These are phyloP conservation scores for Rhamnusium bicolor DNA, from an alignment of 2,888 invertebrate species.

Conservation along the genomic window DNA sequence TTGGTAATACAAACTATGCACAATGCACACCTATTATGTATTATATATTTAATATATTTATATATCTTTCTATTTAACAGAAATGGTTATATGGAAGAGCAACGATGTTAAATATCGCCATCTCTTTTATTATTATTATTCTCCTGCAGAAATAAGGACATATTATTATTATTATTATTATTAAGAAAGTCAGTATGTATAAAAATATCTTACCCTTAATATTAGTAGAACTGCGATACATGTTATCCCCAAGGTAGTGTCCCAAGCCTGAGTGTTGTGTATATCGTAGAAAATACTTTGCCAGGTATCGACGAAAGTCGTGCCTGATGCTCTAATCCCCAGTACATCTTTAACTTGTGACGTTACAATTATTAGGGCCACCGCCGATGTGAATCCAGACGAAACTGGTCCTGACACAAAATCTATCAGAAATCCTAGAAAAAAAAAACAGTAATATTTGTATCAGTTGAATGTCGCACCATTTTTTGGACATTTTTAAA, in stretches of 20 bases:
- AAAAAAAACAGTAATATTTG: neutral
- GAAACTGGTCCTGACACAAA: slow-evolving; percentile 93
- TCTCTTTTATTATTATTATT: too few species aligned
- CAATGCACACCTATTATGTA: too few species aligned
- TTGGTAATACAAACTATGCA: too few species aligned
- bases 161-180: too few species aligned
- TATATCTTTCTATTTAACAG: too few species aligned
- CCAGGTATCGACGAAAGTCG: slow-evolving; percentile 87
- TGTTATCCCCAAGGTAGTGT: slow-evolving; percentile 81
- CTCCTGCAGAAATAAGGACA: too few species aligned
- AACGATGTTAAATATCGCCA: too few species aligned
- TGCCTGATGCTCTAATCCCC: slow-evolving; percentile 81
- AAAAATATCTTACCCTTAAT: slow-evolving; percentile 83
- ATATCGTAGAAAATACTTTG: slow-evolving; percentile 81
- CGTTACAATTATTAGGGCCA: slow-evolving; percentile 89
- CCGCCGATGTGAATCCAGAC: slow-evolving; percentile 93
- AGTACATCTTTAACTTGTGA: slow-evolving; percentile 90
- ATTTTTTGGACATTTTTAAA: too few species aligned
- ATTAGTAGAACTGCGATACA: slow-evolving; percentile 85
- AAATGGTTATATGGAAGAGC: too few species aligned
- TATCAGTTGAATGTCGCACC: too few species aligned
- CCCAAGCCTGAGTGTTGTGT: slow-evolving; percentile 79
- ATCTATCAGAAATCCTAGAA: slow-evolving; percentile 85
- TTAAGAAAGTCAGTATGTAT: too few species aligned
- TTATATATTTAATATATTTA: too few species aligned